Evolutionary conservation across 2,113 vertebrate genomes (phyloP), one percentile per base, ranked within the genome.

Genomic region (Charina bottae): DNA sequence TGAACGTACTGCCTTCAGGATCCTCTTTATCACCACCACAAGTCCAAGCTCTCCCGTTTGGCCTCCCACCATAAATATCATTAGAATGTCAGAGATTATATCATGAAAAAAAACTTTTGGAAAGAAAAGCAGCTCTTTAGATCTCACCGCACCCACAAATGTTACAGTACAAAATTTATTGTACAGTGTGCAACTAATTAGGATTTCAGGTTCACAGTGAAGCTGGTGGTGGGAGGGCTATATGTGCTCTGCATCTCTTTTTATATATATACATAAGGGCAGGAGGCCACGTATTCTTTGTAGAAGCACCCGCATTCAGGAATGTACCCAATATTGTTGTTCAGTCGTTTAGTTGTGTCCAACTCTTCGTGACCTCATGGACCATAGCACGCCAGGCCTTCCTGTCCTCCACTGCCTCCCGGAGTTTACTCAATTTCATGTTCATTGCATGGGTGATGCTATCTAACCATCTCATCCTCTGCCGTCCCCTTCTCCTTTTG

Each of bases 21-120:
- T 92, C 72, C 4, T 19, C 9, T 49, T 84, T 83, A 0, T 93
- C 6, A 2, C 90, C 62, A 24, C 15, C 0, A 89, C 42, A 11
- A 33, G 6, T 89, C 87, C 68, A 93, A 42, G 19, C 92, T 28
- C 46, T 94, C 26, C 21, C 28, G n/a, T 13, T 3, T 60, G 93
- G 26, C 33, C 42, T 90, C 23, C 55, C 53, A 59, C 28, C 7
- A 53, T 89, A 5, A 28, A 56, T 88, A 1, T 0, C 87, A 33
- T 88, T 88, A 91, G 26, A 49, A 88, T 85, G 85, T 93, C 90
- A 90, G 24, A 55, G 54, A 59, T 95, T 86, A 24, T 94, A n/a
- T 46, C 26, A 19, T 56, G 92, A 23, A 12, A 78, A 78, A 90
- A 92, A 91, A 3, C 37, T 92, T 92, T 90, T 24, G 62, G 33